Conservation (phyloP, 2,797 vertebrate species). For the Lophius americanus region DNA sequence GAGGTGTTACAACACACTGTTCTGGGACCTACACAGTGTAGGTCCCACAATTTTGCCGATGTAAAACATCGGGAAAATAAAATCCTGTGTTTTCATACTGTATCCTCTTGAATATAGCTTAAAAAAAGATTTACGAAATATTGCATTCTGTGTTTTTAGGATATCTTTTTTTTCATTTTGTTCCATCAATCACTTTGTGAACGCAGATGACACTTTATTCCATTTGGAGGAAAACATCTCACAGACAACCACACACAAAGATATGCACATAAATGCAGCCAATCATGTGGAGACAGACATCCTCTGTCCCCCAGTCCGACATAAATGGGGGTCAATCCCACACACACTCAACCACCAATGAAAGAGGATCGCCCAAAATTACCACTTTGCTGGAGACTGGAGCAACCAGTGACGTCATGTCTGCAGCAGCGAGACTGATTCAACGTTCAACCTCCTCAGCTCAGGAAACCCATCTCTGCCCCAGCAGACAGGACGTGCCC, state of each 20-base stretch:
- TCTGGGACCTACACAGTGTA: too few relatives aligned
- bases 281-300: conserved; percentile 48
- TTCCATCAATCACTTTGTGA: conserved; percentile 3
- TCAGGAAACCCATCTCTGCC: conserved; percentile 36
- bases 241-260: conserved; percentile 8
- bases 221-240: conserved; percentile 9
- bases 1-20: too few relatives aligned
- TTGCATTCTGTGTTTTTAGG: too few relatives aligned
- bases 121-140: too few relatives aligned
- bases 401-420: conserved; percentile 67
- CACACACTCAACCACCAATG: conserved; percentile 54
- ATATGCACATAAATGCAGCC: conserved; percentile 30
- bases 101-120: too few relatives aligned
- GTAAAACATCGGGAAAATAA: too few relatives aligned
- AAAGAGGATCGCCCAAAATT: conserved; percentile 68
- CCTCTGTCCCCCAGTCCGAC: conserved; percentile 33
- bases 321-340: conserved; percentile 51
- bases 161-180: too few relatives aligned
- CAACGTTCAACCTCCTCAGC: conserved; percentile 35
- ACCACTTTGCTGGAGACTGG: conserved; percentile 56
- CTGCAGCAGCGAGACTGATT: conserved; percentile 59
- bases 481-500: conserved; percentile 4
- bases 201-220: conserved; percentile 1
- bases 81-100: too few relatives aligned
- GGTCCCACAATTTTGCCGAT: too few relatives aligned